A percentile compares a stretch with the other conserved stretches of the same genome.
Evolutionary conservation across 64 coral and sea anemone genomes (phyloP).

Genomic region (Montipora efflorescens): DNA sequence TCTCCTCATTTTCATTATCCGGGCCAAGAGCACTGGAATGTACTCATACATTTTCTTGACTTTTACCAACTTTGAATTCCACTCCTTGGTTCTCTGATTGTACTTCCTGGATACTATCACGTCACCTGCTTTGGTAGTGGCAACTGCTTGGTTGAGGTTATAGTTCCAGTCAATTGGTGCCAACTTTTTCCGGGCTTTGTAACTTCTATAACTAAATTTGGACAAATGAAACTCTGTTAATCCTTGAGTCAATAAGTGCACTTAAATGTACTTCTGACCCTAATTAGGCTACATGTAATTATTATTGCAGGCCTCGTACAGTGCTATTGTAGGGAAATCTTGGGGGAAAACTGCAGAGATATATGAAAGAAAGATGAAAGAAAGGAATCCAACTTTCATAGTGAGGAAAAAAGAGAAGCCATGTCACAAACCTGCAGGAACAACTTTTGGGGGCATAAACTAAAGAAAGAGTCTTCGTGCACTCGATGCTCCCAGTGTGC

Average conservation of each 20-base stretch:
- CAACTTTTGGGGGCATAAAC: conserved; percentile 9
- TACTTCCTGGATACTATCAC: conserved; percentile 2
- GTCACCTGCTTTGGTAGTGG: not conserved
- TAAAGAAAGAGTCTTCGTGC: not conserved
- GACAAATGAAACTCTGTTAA: conserved; percentile 11
- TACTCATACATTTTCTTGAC: conserved; percentile 2
- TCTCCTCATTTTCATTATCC: not conserved
- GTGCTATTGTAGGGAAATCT: not conserved
- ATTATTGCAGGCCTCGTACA: not conserved
- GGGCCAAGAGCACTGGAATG: not conserved
- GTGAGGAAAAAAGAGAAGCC: not conserved
- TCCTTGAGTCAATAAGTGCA: conserved; percentile 7
- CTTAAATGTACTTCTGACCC: not conserved
- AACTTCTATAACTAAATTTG: not conserved
- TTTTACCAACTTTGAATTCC: not conserved
- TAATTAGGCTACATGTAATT: not conserved
- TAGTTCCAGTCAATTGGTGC: conserved; percentile 21
- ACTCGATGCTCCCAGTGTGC: not conserved
- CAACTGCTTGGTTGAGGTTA: not conserved
- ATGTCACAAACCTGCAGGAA: conserved; percentile 11
- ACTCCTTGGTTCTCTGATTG: not conserved
- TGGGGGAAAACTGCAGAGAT: not conserved
- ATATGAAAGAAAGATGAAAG: conserved; percentile 7
- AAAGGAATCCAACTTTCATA: not conserved
- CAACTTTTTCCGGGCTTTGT: conserved; percentile 14